These are phyloP conservation scores for Cremastinae sp. DNA, from an alignment of 2,888 invertebrate genomes.

Conservation along the genomic window DNA sequence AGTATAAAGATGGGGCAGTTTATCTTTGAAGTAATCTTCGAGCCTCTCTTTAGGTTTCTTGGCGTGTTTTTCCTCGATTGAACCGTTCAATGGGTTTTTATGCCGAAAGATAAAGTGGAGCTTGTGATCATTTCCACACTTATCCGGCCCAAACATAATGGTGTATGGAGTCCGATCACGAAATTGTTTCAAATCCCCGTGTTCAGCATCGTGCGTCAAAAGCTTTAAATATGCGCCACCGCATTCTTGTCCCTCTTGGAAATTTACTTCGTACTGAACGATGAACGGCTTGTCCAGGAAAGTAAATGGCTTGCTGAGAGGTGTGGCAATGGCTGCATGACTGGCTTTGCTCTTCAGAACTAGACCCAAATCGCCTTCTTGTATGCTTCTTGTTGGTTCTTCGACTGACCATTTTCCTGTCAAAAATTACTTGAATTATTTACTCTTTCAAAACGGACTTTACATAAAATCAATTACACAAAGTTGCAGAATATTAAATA, in stretches of 20 bases:
- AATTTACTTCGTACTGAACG: constrained; percentile 96
- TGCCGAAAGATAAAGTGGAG: constrained; percentile 95
- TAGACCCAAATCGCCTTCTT: constrained; percentile 92
- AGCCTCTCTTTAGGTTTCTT: constrained; percentile 93
- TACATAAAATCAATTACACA: too few species aligned
- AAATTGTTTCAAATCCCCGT: constrained; percentile 90
- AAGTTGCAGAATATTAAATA: not conserved
- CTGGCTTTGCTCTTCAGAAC: constrained; percentile 97
- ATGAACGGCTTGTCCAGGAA: constrained; percentile 92
- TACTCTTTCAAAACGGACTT: not conserved
- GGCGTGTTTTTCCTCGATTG: constrained; percentile 96
- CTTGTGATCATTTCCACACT: constrained; percentile 98
- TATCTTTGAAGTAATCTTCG: constrained; percentile 94
- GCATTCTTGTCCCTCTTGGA: constrained; percentile 98
- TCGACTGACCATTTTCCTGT: constrained; percentile 87
- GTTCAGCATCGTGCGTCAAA: constrained; percentile 86
- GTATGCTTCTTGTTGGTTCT: constrained; percentile 87
- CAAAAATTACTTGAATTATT: not conserved
- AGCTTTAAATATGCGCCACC: constrained; percentile 99
- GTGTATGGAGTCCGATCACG: constrained; percentile 98
- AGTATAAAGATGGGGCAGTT: constrained; percentile 93
- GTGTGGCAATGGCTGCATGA: constrained; percentile 95
- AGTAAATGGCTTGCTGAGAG: constrained; percentile 88
- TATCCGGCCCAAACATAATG: constrained; percentile 99
- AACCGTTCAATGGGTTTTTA: constrained; percentile 94